These are phyloP conservation scores for Gallinago nigripennis DNA, from an alignment of 2,797 vertebrate species.

Conservation along the genomic window DNA sequence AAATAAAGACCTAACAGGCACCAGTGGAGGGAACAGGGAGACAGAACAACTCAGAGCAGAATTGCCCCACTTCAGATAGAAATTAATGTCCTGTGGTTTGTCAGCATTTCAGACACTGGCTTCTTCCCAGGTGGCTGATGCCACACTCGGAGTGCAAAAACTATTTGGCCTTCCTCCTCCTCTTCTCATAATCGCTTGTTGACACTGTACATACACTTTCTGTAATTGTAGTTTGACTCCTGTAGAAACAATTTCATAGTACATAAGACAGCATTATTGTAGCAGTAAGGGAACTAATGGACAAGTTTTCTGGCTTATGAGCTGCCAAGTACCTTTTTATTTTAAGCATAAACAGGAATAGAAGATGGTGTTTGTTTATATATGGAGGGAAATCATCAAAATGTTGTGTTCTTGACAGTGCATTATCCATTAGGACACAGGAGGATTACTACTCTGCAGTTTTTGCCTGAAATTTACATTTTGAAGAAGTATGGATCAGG, in stretches of 20 bases:
- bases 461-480: not conserved
- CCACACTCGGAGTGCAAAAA: not conserved
- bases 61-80: not conserved
- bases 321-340: not conserved
- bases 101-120: not conserved
- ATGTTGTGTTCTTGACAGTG: not conserved
- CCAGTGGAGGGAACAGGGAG: not conserved
- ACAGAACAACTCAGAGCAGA: not conserved
- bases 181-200: not conserved
- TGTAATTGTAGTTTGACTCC: not conserved
- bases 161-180: not conserved
- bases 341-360: constrained; percentile 2
- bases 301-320: constrained; percentile 12
- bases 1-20: not conserved
- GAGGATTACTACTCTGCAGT: not conserved
- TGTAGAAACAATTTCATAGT: constrained; percentile 14
- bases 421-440: not conserved
- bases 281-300: constrained; percentile 9
- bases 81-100: not conserved
- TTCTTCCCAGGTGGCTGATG: not conserved
- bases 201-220: not conserved
- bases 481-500: not conserved
- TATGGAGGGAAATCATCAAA: not conserved
- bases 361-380: not conserved
- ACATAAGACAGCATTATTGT: not conserved